phyloP scores from a whole-genome alignment of 2,797 vertebrate genomes.

The Euphonia xanthogaster region DNA sequence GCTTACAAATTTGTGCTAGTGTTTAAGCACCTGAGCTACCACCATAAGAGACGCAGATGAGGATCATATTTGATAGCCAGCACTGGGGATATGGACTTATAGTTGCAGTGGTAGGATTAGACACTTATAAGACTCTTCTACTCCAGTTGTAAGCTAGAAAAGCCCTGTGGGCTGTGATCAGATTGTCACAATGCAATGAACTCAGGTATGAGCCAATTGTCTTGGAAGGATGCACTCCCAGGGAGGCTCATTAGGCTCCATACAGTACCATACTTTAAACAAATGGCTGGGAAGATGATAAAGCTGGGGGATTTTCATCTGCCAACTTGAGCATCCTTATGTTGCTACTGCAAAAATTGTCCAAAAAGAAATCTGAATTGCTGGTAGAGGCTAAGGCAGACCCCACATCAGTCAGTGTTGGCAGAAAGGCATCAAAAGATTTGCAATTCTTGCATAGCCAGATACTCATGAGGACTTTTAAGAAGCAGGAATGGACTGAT shows the following conservation, averaged over 20 bases:
- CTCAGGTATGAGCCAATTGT: not conserved
- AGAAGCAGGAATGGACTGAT: not conserved
- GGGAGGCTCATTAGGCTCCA: not conserved
- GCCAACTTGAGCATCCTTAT: not conserved
- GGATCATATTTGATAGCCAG: not conserved
- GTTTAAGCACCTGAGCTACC: not conserved
- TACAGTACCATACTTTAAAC: not conserved
- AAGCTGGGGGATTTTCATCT: not conserved
- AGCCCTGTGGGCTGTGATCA: not conserved
- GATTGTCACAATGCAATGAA: not conserved
- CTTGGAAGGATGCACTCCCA: slow-evolving; percentile 1
- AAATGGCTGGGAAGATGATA: not conserved
- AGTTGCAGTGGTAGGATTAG: not conserved
- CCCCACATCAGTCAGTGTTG: not conserved
- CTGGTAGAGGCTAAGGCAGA: not conserved
- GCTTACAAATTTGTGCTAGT: not conserved
- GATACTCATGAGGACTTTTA: not conserved
- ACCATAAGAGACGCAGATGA: not conserved
- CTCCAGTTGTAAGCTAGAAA: not conserved
- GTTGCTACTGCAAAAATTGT: not conserved
- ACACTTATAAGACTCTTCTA: not conserved
- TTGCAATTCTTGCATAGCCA: not conserved
- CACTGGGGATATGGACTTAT: not conserved
- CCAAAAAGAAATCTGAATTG: not conserved
- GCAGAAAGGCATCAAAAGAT: not conserved